A percentile compares a stretch with the other conserved stretches of the same genome.
Conservation (phyloP, 2,797 vertebrate species). For the Glossophaga mutica region DNA sequence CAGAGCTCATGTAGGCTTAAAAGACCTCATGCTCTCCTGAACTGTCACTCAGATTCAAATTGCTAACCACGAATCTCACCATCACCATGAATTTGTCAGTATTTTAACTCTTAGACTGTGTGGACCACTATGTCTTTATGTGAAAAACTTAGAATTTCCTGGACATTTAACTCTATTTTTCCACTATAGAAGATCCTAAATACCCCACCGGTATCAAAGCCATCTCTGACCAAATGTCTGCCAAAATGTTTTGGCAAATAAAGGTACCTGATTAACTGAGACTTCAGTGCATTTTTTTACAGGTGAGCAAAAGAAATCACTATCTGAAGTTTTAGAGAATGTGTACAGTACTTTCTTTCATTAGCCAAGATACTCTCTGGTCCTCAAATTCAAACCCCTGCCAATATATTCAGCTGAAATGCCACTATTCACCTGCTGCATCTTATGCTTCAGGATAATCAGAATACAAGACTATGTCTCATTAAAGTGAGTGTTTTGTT, state of each 20-base stretch:
- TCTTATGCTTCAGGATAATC: not conserved
- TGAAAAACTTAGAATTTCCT: not conserved
- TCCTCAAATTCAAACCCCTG: constrained; percentile 10
- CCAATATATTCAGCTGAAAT: not conserved
- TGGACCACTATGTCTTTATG: not conserved
- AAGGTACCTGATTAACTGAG: not conserved
- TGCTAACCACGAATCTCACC: not conserved
- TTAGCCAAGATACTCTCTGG: not conserved
- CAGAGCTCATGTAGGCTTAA: not conserved
- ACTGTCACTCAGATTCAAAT: not conserved
- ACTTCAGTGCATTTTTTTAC: not conserved
- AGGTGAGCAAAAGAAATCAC: not conserved
- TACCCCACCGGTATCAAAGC: not conserved
- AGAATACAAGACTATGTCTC: not conserved
- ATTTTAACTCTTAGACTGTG: not conserved
- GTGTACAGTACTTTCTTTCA: not conserved
- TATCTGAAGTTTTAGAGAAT: not conserved
- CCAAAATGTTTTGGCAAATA: not conserved
- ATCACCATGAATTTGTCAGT: not conserved
- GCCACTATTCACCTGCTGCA: not conserved
- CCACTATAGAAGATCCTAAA: not conserved
- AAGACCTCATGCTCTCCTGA: not conserved
- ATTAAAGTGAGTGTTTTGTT: not conserved
- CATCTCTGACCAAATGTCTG: not conserved
- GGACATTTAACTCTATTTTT: not conserved